These are phyloP conservation scores for Hippoglossus hippoglossus DNA, from an alignment of 2,797 vertebrate genomes.

Conservation along the genomic window DNA sequence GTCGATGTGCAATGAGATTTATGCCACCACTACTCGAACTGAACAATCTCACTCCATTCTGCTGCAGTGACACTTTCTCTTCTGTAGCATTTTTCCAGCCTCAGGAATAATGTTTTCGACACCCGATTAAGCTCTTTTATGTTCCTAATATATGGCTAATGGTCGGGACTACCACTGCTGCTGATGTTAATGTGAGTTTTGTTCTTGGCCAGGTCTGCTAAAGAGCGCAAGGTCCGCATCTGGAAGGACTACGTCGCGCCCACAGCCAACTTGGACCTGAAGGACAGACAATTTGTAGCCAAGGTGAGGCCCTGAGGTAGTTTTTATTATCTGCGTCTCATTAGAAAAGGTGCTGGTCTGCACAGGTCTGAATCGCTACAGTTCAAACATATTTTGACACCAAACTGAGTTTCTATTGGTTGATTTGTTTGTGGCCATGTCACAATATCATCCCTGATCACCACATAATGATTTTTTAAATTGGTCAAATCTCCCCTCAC, in stretches of 20 bases:
- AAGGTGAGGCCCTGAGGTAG: conserved; percentile 86
- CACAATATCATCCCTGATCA: too few relatives aligned
- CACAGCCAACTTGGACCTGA: conserved; percentile 96
- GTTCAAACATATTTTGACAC: too few relatives aligned
- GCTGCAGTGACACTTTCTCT: conserved; percentile 12
- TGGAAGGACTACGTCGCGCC: conserved; percentile 99
- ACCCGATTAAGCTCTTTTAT: conserved; percentile 22
- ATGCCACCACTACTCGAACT: not conserved
- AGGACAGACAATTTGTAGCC: conserved; percentile 97
- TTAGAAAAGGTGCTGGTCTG: not conserved
- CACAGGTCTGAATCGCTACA: not conserved
- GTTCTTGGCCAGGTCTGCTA: conserved; percentile 87
- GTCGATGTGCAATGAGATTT: not conserved
- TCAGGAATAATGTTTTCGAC: conserved; percentile 8
- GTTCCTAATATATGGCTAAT: conserved; percentile 21
- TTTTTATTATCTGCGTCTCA: conserved; percentile 20
- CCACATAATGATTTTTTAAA: too few relatives aligned
- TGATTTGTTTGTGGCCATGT: too few relatives aligned
- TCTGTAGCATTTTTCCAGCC: conserved; percentile 22
- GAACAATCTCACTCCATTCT: not conserved
- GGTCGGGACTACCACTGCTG: not conserved
- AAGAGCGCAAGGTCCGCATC: conserved; percentile 94
- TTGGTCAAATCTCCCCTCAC: too few relatives aligned
- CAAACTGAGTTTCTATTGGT: too few relatives aligned
- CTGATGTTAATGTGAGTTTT: conserved; percentile 30